These are phyloP conservation scores for Ips nitidus DNA, from an alignment of 1,140 invertebrate genomes.

Conservation along the genomic window DNA sequence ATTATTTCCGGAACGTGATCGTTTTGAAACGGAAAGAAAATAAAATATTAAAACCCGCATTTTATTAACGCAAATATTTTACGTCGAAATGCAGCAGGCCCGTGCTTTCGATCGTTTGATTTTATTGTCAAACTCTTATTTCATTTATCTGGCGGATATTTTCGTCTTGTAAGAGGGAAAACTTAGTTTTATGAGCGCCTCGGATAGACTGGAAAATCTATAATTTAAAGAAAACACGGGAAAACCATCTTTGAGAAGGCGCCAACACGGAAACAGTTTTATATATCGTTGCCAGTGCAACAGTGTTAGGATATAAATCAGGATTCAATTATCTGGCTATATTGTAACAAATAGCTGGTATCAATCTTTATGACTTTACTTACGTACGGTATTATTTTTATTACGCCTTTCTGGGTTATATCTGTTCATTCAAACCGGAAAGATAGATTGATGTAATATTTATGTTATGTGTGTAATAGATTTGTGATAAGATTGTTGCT, in stretches of 20 bases:
- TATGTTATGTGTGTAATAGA: no score
- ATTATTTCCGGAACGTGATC: constrained; percentile 16
- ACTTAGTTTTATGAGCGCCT: neutral
- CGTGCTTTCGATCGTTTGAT: constrained; percentile 6
- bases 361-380: no score
- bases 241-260: constrained; percentile 1
- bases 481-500: no score
- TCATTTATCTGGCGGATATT: constrained; percentile 7
- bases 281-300: no score
- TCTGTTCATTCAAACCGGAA: no score
- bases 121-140: constrained; percentile 7
- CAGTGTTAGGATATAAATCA: no score
- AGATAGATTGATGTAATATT: no score
- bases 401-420: no score
- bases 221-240: constrained; percentile 12
- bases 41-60: neutral
- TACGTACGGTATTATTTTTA: no score
- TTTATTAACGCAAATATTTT: constrained; percentile 22
- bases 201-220: neutral
- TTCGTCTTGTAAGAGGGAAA: neutral
- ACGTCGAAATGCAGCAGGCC: neutral
- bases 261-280: constrained; percentile 1
- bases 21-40: constrained; percentile 17
- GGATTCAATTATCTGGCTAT: no score
- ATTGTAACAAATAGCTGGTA: no score